Base-by-base conservation (phyloP, 2,888 invertebrate genomes). In the Hirtodrosophila cameraria region DNA sequence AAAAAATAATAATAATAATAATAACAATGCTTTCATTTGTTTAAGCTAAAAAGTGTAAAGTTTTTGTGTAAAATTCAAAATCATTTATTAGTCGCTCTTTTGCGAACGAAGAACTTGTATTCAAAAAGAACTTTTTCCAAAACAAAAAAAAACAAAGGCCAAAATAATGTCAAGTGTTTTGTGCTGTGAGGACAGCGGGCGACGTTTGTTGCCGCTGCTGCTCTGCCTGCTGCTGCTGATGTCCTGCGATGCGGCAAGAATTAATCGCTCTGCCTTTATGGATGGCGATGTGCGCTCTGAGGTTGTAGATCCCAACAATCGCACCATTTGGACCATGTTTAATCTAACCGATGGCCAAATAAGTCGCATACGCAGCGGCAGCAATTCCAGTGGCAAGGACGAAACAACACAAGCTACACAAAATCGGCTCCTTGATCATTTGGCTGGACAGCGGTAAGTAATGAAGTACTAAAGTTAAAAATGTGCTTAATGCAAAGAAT, bases 291-390 rank as follows among this genome's bases (percentile, higher is more conserved):
- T 90, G 23, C 86, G 85, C 45, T 89, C 89, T 8, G 89, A 88
- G 66, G 75, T 80, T 36, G 89, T 90, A 4, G 89, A 90, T 73
- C 83, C 85, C 33, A 88, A 87, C 12, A 90, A 90, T 60, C 83
- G 88, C 48, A 83, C 86, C 13, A 85, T 90, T 16, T 77, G 88
- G 60, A 64, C 77, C 27, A 84, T 84, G 53, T 90, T 90, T 65
- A 90, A 90, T 76, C 65, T 90, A 25, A 90, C 91, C 49, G 81
- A 86, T 15, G 90, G 87, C 39, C 85, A 90, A 59, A 77, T 90
- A 46, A 86, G 76, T 31, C 82, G 82, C 57, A 86, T 89, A 49
- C 71, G 75, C 50, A 86, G 73, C 50, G 83, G 85, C 41, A 71
- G 68, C 27, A 88, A 79, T 53, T 75, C 85, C 7, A 73, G 60